phyloP scores from a whole-genome alignment of 2,797 vertebrate species.

The Fundulus diaphanus region DNA sequence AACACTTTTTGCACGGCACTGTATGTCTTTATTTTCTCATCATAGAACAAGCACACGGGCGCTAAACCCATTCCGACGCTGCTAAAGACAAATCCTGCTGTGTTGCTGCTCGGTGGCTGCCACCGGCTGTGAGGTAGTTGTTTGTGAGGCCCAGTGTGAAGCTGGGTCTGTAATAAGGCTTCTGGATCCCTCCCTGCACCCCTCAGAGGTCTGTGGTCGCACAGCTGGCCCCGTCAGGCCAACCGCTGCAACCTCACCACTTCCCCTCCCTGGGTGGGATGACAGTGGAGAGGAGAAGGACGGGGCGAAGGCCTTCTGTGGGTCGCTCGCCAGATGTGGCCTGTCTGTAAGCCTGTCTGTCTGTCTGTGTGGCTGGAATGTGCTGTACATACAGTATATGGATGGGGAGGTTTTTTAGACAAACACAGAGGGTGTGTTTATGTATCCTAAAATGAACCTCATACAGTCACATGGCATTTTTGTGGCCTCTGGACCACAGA shows the following conservation, averaged over 20 bases:
- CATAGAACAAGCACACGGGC: slow-evolving; percentile 10
- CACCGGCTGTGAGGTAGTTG: slow-evolving; percentile 75
- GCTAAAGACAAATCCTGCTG: slow-evolving; percentile 56
- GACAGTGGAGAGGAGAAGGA: slow-evolving; percentile 63
- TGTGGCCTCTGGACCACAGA: slow-evolving; percentile 54
- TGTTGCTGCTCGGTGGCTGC: slow-evolving; percentile 60
- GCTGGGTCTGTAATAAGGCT: slow-evolving; percentile 80
- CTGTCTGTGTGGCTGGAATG: slow-evolving; percentile 56
- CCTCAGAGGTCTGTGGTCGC: slow-evolving; percentile 80
- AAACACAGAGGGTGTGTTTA: slow-evolving; percentile 72
- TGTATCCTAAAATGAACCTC: slow-evolving; percentile 72
- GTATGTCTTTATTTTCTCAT: slow-evolving; percentile 19
- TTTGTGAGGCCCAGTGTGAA: slow-evolving; percentile 76
- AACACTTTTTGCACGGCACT: neutral
- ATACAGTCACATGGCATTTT: slow-evolving; percentile 65
- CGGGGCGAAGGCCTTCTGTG: slow-evolving; percentile 52
- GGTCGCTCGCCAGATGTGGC: slow-evolving; percentile 68
- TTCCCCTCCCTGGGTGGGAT: slow-evolving; percentile 85
- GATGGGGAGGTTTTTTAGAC: slow-evolving; percentile 54
- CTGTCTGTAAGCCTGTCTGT: slow-evolving; percentile 51
- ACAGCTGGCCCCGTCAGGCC: slow-evolving; percentile 79
- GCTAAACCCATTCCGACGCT: slow-evolving; percentile 21
- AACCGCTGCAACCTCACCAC: slow-evolving; percentile 81
- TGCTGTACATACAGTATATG: slow-evolving; percentile 63
- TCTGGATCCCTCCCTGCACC: slow-evolving; percentile 68